These are phyloP conservation scores for Trilocha varians DNA, from an alignment of 2,888 invertebrate species.

Conservation along the genomic window DNA sequence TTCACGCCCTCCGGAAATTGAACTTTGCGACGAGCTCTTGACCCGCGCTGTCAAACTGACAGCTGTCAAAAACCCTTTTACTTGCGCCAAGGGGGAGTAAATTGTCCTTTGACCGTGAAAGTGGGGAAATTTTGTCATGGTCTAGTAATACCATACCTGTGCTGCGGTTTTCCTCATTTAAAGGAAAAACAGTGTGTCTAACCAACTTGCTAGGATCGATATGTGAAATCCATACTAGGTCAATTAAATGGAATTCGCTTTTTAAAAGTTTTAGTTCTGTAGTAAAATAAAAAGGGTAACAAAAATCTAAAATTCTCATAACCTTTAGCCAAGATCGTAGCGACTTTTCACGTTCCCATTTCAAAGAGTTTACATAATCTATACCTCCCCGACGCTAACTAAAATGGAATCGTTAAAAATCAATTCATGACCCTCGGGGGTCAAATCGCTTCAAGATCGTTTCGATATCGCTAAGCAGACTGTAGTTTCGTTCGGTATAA, in stretches of 20 bases:
- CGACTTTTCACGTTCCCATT: not conserved
- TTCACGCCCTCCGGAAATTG: constrained; percentile 57
- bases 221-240: too few species aligned
- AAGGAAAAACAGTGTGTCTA: too few species aligned
- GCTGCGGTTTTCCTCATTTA: too few species aligned
- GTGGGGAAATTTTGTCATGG: too few species aligned
- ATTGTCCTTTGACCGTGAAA: not conserved
- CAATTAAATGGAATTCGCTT: too few species aligned
- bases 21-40: constrained; percentile 48
- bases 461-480: constrained; percentile 34
- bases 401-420: constrained; percentile 59
- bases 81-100: not conserved
- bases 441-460: constrained; percentile 38
- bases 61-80: constrained; percentile 41
- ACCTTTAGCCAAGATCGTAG: not conserved
- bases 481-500: constrained; percentile 38
- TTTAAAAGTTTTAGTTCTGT: too few species aligned
- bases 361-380: not conserved
- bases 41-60: constrained; percentile 52
- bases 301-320: not conserved
- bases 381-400: constrained; percentile 14
- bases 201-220: too few species aligned
- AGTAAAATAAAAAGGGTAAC: not conserved
- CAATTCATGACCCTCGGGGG: constrained; percentile 60
- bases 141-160: too few species aligned